Conservation (phyloP, 2,113 vertebrate species). For the Sorex fumeus region DNA sequence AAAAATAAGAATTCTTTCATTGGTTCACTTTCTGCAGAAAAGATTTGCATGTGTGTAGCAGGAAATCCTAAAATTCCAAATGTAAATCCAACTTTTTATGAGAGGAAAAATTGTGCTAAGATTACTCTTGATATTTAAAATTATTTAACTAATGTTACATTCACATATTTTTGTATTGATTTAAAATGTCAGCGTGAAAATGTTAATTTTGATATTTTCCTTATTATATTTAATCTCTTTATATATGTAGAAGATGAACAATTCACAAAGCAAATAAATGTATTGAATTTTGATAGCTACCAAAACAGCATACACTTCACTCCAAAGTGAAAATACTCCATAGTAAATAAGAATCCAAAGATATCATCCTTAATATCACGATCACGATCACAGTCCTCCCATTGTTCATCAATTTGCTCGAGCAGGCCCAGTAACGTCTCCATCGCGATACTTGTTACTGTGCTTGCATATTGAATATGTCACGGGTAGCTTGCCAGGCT, state of each 20-base stretch:
- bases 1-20: background rate
- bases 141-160: constrained; percentile 15
- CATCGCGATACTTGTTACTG: too few relatives aligned
- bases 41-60: background rate
- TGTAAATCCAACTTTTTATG: background rate
- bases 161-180: constrained; percentile 68
- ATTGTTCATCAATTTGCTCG: too few relatives aligned
- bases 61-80: constrained; percentile 58
- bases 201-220: constrained; percentile 79
- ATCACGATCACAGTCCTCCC: too few relatives aligned
- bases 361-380: background rate
- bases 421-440: too few relatives aligned
- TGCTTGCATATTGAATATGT: too few relatives aligned
- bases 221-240: constrained; percentile 50
- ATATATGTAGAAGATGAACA: background rate
- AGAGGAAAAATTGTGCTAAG: constrained; percentile 12
- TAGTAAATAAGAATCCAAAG: background rate
- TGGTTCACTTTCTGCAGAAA: background rate
- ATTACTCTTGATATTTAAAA: constrained; percentile 65
- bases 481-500: too few relatives aligned
- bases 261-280: background rate
- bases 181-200: constrained; percentile 75
- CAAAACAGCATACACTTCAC: background rate
- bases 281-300: background rate
- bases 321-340: background rate